Conservation (phyloP, 1,140 invertebrate genomes). For the Apis cerana region DNA sequence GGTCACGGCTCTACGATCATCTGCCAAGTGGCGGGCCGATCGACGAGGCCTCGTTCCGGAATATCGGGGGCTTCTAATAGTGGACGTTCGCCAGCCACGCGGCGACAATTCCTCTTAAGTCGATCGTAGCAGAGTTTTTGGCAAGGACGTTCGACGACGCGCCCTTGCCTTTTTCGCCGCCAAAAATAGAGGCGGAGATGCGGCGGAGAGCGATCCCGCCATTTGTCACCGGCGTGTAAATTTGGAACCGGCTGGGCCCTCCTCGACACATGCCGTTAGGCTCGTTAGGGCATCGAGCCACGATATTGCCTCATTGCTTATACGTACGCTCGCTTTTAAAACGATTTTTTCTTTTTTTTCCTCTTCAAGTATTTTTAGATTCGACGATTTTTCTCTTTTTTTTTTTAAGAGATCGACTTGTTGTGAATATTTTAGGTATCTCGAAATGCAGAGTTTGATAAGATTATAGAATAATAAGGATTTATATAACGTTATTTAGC, state of each 20-base stretch:
- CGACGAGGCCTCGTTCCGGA: slow-evolving; percentile 19
- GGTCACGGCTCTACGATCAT: not conserved
- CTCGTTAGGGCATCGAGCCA: not conserved
- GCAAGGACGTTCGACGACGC: slow-evolving; percentile 48
- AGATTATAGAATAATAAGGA: too few relatives aligned
- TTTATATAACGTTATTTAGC: too few relatives aligned
- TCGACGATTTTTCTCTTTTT: not conserved
- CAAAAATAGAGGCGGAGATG: slow-evolving; percentile 47
- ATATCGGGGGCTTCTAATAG: slow-evolving; percentile 39
- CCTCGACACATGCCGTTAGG: not conserved
- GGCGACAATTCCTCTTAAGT: slow-evolving; percentile 46
- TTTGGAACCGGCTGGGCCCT: not conserved
- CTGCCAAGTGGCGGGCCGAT: slow-evolving; percentile 17
- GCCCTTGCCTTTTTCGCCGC: slow-evolving; percentile 54
- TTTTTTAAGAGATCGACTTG: too few relatives aligned
- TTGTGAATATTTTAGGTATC: too few relatives aligned
- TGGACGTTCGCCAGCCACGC: slow-evolving; percentile 46
- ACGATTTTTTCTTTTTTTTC: not conserved
- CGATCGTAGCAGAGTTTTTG: slow-evolving; percentile 38
- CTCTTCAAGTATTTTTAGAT: not conserved
- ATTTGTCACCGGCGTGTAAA: slow-evolving; percentile 23
- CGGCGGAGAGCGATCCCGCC: not conserved
- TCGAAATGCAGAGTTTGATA: too few relatives aligned
- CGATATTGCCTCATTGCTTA: not conserved
- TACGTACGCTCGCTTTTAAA: not conserved